phyloP scores from a whole-genome alignment of 2,113 vertebrate genomes.

The Callaeas wilsoni region DNA sequence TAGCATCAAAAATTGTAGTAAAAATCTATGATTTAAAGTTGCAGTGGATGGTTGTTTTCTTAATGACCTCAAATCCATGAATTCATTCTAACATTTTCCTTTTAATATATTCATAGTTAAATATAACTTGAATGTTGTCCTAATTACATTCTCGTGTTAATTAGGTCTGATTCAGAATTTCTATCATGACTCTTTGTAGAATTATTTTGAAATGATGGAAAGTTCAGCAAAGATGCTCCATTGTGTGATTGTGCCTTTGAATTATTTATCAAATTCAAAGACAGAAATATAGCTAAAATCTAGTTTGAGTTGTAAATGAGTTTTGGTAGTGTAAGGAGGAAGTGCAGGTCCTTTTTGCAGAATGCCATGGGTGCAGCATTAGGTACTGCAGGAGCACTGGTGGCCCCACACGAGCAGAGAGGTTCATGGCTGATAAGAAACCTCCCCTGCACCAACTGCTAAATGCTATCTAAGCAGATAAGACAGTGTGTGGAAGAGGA shows the following conservation, averaged over 20 bases:
- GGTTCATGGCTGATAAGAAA: background rate
- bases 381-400: background rate
- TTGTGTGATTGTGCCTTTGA: conserved; percentile 50
- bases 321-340: background rate
- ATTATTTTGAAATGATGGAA: conserved; percentile 51
- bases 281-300: conserved; percentile 33
- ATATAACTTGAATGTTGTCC: conserved; percentile 59
- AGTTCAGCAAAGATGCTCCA: conserved; percentile 40
- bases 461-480: background rate
- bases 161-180: conserved; percentile 53
- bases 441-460: background rate
- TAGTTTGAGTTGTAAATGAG: conserved; percentile 53
- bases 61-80: conserved; percentile 21
- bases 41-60: background rate
- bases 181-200: conserved; percentile 51
- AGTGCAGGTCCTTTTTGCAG: background rate
- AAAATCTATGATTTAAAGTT: background rate
- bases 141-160: conserved; percentile 66
- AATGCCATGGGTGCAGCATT: background rate
- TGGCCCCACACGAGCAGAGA: background rate
- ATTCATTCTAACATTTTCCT: conserved; percentile 28
- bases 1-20: background rate
- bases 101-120: conserved; percentile 57
- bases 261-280: conserved; percentile 59
- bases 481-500: background rate